Base-by-base conservation (phyloP, 1,140 invertebrate species). In the Druon quercuslanigerum region DNA sequence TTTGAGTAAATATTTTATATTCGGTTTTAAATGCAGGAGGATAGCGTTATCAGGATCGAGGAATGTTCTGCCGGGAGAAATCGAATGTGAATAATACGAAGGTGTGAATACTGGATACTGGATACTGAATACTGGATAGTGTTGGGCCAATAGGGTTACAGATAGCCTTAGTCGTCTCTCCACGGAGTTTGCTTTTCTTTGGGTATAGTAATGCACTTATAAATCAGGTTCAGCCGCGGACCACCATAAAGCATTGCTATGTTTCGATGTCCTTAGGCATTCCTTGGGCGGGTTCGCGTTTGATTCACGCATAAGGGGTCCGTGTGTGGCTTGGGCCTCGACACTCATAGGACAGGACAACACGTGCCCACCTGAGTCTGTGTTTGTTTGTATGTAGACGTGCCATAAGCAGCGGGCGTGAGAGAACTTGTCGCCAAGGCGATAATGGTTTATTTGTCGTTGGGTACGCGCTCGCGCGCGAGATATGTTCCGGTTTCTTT, bases 231-330 rank as follows among this genome's bases (percentile, higher is more conserved):
- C 91, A 91, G 89, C 84, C 85, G 83, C 79, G 90, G 91, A 91
- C 91, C 91, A 91, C 90, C 91, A 92, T 92, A 91, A 92, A 91
- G 91, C 91, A 92, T 91, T 90, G 90, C 91, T 89, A 92, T 91
- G 91, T 92, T 91, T 90, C 90, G 89, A 92, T 91, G 90, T 90
- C 87, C 87, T 88, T 88, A 87, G 87, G 91, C 90, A 91, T 91
- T 90, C 91, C 90, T 90, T 84, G 88, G 86, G 86, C 87, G 88
- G 88, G 87, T 90, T 90, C 82, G 83, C 87, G 87, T 91, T 91
- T 91, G 90, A 91, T 91, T 91, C 90, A 90, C 89, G 88, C 84
- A 78, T 82, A 75, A 80, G 85, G 83, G 83, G 83, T 73, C 83
- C 83, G 83, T 86, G 86, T 88, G 87, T 87, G 79, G 86, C 83